Percentiles rank a stretch among this genome's conserved stretches.
Conservation (phyloP, 2,888 invertebrate genomes). For the Drosophila helvetica region DNA sequence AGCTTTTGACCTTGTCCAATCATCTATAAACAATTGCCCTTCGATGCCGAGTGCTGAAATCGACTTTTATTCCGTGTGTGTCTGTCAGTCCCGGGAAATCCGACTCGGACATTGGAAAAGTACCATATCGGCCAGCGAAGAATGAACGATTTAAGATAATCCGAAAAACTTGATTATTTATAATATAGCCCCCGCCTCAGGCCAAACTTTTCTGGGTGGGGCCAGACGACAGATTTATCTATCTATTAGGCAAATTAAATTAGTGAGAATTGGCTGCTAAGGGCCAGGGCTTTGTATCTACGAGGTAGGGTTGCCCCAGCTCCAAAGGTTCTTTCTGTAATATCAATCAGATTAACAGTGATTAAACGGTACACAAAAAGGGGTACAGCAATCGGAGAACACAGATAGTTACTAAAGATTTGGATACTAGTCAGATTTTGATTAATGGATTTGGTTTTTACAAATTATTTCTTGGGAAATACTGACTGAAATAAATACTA, state of each 20-base stretch:
- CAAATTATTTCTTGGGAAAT: neutral
- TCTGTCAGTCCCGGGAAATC: conserved; percentile 15
- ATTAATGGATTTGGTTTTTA: neutral
- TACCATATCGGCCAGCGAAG: conserved; percentile 3
- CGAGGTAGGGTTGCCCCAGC: conserved; percentile 16
- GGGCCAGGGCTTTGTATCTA: conserved; percentile 6
- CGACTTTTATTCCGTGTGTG: conserved; percentile 18
- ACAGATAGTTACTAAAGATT: neutral
- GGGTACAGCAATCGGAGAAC: neutral
- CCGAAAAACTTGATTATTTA: conserved; percentile 26
- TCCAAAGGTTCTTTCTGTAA: conserved; percentile 1
- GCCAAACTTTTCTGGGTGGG: neutral
- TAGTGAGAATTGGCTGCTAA: conserved; percentile 18
- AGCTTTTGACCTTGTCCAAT: conserved; percentile 52
- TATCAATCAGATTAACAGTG: neutral
- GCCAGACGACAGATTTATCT: conserved; percentile 25
- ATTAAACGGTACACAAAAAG: neutral
- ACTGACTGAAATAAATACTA: neutral
- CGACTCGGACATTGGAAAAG: conserved; percentile 24
- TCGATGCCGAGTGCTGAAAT: conserved; percentile 25
- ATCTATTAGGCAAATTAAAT: conserved; percentile 29
- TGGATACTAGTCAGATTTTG: neutral
- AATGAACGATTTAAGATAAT: conserved; percentile 29
- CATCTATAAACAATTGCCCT: conserved; percentile 49
- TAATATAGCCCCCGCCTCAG: neutral